Evolutionary conservation across 2,797 vertebrate genomes (phyloP), one percentile per base, ranked within the genome.

Genomic region (Peromyscus eremicus): DNA sequence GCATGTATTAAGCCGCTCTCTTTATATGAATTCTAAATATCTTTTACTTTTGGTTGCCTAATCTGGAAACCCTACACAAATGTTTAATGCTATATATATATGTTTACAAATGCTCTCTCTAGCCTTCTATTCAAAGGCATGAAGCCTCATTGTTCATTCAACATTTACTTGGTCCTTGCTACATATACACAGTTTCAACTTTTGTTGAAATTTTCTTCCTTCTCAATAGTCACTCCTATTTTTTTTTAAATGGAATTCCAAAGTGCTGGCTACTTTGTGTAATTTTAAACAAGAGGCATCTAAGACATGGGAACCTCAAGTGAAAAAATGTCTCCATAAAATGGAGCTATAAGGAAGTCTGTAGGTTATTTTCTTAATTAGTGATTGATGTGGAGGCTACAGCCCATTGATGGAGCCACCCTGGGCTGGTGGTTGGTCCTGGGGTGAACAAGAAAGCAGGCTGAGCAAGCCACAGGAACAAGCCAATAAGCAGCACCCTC

Each of bases 41-140:
- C 46, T 64, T 92, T 85, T 43, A 84, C 60, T 25, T 86, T 81
- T 82, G 88, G 16, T 73, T 92, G 86, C 25, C 32, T 73, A 79
- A 75, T 85, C 68, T 82, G 57, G 40, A 96, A 96, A 86, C 46
- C 14, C 32, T 62, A 94, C 23, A 88, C 29, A 84, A 89, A 85
- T 13, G 17, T 89, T 25, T 68, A 83, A 68, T 82, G 9, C 32
- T 86, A 10, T 5, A 12, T n/a, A 73, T 40, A 12, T n/a, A 73
- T 16, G 27, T 52, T 87, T 91, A 14, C 9, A 82, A 52, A 75
- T 82, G n/a, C 64, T 16, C 34, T 91, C 21, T 43, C 40, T 87
- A 71, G 23, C 19, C 32, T 6, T 96, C 75, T 52, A 80, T 5
- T 96, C 32, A 62, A 94, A 62, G 16, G 16, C 46, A 91, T 62